Evolutionary conservation across 2,888 invertebrate genomes (phyloP).

Genomic region (Acanthopleura granulata): DNA sequence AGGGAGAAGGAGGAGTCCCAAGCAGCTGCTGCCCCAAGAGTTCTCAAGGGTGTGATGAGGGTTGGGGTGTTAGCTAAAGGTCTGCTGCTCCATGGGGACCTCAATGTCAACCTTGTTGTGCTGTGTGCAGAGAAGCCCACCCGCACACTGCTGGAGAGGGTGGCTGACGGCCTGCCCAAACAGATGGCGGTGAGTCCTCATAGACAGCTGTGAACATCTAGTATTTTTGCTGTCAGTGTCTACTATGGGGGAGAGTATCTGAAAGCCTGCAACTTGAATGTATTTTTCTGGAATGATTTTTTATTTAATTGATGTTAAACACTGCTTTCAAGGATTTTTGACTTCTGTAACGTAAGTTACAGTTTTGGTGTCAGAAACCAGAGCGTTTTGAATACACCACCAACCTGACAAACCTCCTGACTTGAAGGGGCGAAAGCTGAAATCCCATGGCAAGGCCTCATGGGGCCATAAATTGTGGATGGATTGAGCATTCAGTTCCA

Average conservation of each 20-base stretch:
- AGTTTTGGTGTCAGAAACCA: too few relatives aligned
- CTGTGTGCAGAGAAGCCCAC: constrained; percentile 96
- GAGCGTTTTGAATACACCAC: too few relatives aligned
- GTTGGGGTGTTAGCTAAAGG: constrained; percentile 93
- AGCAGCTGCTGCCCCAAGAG: constrained; percentile 71
- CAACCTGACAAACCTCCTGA: too few relatives aligned
- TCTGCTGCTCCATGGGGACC: constrained; percentile 89
- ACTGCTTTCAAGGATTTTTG: too few relatives aligned
- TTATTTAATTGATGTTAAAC: too few relatives aligned
- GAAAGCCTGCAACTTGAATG: background rate
- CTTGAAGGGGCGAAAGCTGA: too few relatives aligned
- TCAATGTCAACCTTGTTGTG: constrained; percentile 91
- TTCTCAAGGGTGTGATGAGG: constrained; percentile 96
- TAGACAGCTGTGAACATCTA: background rate
- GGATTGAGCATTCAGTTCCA: too few relatives aligned
- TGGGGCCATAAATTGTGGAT: too few relatives aligned
- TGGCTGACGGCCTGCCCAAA: constrained; percentile 85
- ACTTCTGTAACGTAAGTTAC: too few relatives aligned
- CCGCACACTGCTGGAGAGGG: constrained; percentile 84
- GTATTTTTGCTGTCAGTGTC: too few relatives aligned
- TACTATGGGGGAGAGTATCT: background rate
- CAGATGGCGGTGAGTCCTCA: constrained; percentile 75
- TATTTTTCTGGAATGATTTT: too few relatives aligned
- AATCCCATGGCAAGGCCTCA: too few relatives aligned
- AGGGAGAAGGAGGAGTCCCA: constrained; percentile 28